Conservation (phyloP, 2,113 vertebrate species). For the Zapornia atra region DNA sequence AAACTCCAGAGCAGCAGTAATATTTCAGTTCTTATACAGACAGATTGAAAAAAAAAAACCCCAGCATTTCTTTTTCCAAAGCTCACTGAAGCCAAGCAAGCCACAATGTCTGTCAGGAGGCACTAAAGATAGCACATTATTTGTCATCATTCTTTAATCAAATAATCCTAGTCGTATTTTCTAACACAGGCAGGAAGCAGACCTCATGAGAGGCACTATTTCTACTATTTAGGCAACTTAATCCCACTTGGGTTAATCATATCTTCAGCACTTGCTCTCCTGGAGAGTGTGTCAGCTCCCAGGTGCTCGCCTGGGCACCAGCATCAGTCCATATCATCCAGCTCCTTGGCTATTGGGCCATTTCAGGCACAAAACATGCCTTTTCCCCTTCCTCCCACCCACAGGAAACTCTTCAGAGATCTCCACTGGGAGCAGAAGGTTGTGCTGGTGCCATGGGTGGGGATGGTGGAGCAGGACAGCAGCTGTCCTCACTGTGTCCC, state of each 20-base stretch:
- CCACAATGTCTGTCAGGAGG: conserved; percentile 17
- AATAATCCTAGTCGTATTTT: background rate
- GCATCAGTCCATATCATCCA: background rate
- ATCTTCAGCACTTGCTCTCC: background rate
- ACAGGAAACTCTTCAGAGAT: background rate
- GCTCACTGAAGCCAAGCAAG: background rate
- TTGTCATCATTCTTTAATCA: conserved; percentile 35
- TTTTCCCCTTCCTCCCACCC: background rate
- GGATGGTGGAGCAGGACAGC: background rate
- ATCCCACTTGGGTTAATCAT: background rate
- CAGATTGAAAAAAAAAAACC: background rate
- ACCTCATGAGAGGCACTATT: background rate
- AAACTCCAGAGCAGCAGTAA: conserved; percentile 30
- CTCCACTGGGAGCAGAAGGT: background rate
- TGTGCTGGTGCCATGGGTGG: background rate
- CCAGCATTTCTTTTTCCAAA: background rate
- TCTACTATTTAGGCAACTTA: background rate
- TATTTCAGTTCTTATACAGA: conserved; percentile 40
- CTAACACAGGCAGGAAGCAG: background rate
- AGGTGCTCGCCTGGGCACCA: background rate
- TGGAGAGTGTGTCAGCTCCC: background rate
- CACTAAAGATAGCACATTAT: conserved; percentile 34
- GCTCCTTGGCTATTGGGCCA: background rate
- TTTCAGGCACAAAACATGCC: background rate
- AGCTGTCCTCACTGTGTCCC: background rate